These are phyloP conservation scores for Monopis laevigella DNA, from an alignment of 2,888 invertebrate genomes.

Conservation along the genomic window DNA sequence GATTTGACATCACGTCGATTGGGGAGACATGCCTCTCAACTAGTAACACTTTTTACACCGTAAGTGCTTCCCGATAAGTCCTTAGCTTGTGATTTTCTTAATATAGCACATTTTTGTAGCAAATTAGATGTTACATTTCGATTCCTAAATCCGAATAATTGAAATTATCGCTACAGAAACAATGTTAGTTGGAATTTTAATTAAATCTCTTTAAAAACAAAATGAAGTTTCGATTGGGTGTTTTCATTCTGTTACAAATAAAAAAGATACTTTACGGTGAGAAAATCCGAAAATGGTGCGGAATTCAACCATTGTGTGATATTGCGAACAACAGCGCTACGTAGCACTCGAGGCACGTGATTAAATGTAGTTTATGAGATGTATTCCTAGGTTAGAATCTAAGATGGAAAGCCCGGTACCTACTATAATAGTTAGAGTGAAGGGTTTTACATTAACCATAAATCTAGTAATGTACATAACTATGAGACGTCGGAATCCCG, in stretches of 20 bases:
- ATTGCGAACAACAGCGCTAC: slow-evolving; percentile 27
- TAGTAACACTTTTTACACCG: slow-evolving; percentile 49
- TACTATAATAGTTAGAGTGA: too few species aligned
- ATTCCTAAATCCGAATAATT: too few species aligned
- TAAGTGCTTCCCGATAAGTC: slow-evolving; percentile 33
- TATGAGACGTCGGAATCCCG: not conserved
- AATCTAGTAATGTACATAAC: not conserved
- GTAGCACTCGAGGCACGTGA: slow-evolving; percentile 33
- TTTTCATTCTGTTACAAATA: slow-evolving; percentile 35
- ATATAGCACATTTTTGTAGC: slow-evolving; percentile 4
- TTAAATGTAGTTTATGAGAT: slow-evolving; percentile 27
- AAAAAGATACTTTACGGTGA: slow-evolving; percentile 41
- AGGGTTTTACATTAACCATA: too few species aligned
- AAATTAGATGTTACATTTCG: not conserved
- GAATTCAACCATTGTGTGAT: slow-evolving; percentile 40
- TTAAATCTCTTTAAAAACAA: slow-evolving; percentile 4
- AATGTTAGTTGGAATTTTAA: slow-evolving; percentile 7
- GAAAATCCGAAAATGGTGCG: slow-evolving; percentile 40
- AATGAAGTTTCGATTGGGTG: slow-evolving; percentile 32
- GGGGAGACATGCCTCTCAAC: slow-evolving; percentile 52
- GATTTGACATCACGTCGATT: slow-evolving; percentile 62
- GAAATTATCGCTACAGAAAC: too few species aligned
- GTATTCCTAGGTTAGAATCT: not conserved
- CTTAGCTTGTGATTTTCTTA: slow-evolving; percentile 59
- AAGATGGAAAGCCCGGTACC: not conserved